Conservation (phyloP, 1,140 invertebrate genomes). For the Dolichoris vasculosae region DNA sequence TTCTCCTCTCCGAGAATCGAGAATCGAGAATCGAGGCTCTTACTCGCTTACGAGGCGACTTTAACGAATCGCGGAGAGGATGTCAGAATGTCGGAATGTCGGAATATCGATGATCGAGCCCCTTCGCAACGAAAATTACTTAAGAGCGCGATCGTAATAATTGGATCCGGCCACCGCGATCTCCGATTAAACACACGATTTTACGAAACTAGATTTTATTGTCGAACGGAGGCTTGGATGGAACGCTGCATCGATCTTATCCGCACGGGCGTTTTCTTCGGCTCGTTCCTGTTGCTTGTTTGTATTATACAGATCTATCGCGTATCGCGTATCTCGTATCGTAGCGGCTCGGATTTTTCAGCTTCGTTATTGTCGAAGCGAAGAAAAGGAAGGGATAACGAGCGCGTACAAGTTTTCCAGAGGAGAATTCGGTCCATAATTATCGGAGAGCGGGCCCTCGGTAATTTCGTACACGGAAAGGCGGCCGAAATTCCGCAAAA, state of each 20-base stretch:
- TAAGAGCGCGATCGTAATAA: not conserved
- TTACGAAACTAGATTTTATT: not conserved
- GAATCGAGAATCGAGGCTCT: not conserved
- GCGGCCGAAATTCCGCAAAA: not conserved
- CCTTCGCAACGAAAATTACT: not conserved
- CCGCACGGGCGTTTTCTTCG: too few species aligned
- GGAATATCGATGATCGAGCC: not conserved
- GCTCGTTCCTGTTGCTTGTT: too few species aligned
- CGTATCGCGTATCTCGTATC: too few species aligned
- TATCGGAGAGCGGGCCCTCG: too few species aligned
- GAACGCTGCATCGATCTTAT: not conserved
- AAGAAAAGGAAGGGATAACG: too few species aligned
- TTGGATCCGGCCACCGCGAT: not conserved
- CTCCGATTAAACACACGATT: not conserved
- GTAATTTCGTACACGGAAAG: too few species aligned
- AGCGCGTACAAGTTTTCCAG: too few species aligned
- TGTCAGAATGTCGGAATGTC: not conserved
- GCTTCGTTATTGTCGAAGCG: too few species aligned
- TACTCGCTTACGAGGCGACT: not conserved
- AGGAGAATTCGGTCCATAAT: too few species aligned
- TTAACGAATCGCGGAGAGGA: not conserved
- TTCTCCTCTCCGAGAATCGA: too few species aligned
- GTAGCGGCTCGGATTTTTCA: too few species aligned
- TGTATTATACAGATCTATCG: too few species aligned
- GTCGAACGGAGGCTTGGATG: not conserved